Evolutionary conservation across 2,113 vertebrate genomes (phyloP), one percentile per base, ranked within the genome.

Genomic region (Tylochromis polylepis): DNA sequence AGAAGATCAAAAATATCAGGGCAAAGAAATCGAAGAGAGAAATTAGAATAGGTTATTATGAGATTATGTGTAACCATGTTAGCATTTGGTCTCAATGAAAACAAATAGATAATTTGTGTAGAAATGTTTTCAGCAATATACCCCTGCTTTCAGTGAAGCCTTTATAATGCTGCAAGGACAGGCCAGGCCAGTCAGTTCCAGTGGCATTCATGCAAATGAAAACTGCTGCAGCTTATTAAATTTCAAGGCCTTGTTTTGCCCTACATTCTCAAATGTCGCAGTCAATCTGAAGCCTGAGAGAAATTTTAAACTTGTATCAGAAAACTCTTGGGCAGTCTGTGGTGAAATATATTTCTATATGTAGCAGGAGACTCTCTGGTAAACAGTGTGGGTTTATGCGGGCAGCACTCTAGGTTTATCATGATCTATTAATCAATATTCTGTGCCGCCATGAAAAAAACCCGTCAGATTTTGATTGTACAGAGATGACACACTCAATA

Each of bases 161-260:
- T 53, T 56, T 79, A 59, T 46, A 85, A n/a, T 24, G 22, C 72
- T 65, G 85, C 86, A 88, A 88, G 79, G 87, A 81, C 77, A 77
- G 77, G 80, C 2, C 80, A 14, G 15, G 43, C 22, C 55, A 85
- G 80, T 87, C 86, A 22, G 24, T 60, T 89, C 85, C 82, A 72
- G 14, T 34, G 20, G 82, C 53, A 77, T 90, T 93, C 92, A 89
- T 92, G 91, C 85, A 93, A 91, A 93, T 93, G 79, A 87, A 92
- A 88, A 70, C 79, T 8, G 55, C 84, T 43, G 72, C 83, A 85
- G 85, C 91, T 92, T 90, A 91, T 95, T 92, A 90, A 77, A 79
- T 90, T 92, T 72, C 92, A 89, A 89, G 92, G 84, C 85, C 89
- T 89, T 62, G 86, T 93, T 92, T 91, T 85, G 85, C 85, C 87